Percentiles rank a stretch among this genome's conserved stretches.
Evolutionary conservation across 1,140 invertebrate genomes (phyloP).

Genomic region (Zaprionus taronus): DNA sequence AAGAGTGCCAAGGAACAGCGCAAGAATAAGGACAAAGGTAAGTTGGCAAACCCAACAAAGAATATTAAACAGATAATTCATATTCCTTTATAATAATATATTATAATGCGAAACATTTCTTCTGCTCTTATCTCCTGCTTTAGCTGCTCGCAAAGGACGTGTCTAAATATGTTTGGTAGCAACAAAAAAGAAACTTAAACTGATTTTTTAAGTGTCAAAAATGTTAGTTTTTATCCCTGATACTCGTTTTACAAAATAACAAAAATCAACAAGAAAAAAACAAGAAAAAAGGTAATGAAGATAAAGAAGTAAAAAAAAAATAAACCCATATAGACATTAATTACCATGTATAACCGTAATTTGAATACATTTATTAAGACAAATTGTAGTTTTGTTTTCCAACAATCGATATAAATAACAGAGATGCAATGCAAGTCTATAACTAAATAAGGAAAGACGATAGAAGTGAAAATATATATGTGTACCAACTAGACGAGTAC

Average conservation of each 20-base stretch:
- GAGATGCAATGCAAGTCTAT: conserved; percentile 42
- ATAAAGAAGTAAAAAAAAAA: not conserved
- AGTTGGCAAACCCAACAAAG: conserved; percentile 1
- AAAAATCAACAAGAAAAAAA: conserved; percentile 34
- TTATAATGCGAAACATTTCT: not conserved
- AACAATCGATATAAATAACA: conserved; percentile 60
- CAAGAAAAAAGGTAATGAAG: conserved; percentile 7
- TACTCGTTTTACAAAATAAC: conserved; percentile 55
- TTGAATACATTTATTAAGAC: conserved; percentile 61
- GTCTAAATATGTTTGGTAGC: conserved; percentile 66
- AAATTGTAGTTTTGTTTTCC: conserved; percentile 76
- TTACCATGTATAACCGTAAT: conserved; percentile 67
- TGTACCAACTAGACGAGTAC: conserved; percentile 16
- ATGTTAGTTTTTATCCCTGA: conserved; percentile 54
- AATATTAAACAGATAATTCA: not conserved
- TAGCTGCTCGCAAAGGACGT: conserved; percentile 81
- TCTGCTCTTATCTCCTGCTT: conserved; percentile 27
- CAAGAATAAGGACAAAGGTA: conserved; percentile 84
- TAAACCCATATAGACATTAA: conserved; percentile 40
- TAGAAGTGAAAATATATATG: conserved; percentile 17
- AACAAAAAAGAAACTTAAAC: conserved; percentile 10
- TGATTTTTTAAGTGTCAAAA: conserved; percentile 54
- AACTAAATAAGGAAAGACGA: conserved; percentile 23
- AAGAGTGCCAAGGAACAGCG: conserved; percentile 84
- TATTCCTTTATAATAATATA: not conserved